Conservation (phyloP, 1,140 invertebrate genomes). For the Bombus balteatus region DNA sequence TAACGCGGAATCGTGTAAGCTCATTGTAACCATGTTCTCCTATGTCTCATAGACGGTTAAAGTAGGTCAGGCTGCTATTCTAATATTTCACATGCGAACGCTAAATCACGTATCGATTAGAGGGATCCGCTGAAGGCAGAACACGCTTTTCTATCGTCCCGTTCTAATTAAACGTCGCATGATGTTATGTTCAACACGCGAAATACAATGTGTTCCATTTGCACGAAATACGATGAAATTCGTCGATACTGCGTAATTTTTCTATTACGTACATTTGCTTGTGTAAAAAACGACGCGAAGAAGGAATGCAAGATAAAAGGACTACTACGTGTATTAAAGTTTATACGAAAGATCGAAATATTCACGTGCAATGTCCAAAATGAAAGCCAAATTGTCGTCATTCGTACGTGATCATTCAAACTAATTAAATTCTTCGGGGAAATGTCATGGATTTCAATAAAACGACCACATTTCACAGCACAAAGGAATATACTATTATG, state of each 20-base stretch:
- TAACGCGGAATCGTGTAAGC: conserved; percentile 3
- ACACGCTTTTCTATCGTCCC: background rate
- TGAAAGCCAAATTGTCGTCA: conserved; percentile 1
- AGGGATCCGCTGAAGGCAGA: background rate
- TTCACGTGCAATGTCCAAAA: background rate
- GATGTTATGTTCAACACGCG: background rate
- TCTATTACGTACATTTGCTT: background rate
- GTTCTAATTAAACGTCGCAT: conserved; percentile 29
- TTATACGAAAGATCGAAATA: background rate
- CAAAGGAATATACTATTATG: background rate
- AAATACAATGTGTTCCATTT: background rate
- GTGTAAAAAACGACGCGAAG: too few species aligned
- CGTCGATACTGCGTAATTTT: background rate
- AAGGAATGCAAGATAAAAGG: background rate
- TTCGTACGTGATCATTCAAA: background rate
- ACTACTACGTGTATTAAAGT: background rate
- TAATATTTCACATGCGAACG: conserved; percentile 36
- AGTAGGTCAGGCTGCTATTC: conserved; percentile 5
- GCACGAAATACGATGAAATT: background rate
- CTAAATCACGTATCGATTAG: conserved; percentile 29
- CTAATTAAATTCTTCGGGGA: conserved; percentile 10
- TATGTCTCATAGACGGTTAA: background rate
- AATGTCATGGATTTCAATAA: background rate
- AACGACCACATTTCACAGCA: background rate
- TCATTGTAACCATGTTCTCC: background rate